Evolutionary conservation across 2,113 vertebrate genomes (phyloP).

Genomic region (Tympanuchus pallidicinctus): DNA sequence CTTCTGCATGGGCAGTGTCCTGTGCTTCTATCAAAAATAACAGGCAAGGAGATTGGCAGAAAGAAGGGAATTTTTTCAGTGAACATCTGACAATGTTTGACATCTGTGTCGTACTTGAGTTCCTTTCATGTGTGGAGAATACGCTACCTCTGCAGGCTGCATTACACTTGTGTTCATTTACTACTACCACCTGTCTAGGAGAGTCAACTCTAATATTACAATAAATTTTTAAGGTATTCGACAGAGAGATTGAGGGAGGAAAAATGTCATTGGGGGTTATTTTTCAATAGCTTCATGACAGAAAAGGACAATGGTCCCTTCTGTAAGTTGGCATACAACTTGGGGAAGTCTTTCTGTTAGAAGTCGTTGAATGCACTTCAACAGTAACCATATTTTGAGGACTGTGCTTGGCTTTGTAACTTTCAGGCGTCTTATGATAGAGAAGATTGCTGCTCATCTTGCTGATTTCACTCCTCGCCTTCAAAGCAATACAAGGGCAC

Average conservation of each 20-base stretch:
- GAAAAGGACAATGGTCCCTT: neutral
- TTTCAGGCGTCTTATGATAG: constrained; percentile 95
- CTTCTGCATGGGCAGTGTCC: neutral
- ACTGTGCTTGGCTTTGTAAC: neutral
- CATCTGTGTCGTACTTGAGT: neutral
- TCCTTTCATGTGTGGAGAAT: neutral
- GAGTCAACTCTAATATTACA: neutral
- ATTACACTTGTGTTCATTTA: neutral
- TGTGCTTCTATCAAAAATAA: neutral
- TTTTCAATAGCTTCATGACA: neutral
- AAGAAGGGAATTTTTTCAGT: neutral
- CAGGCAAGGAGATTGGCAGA: neutral
- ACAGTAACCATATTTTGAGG: neutral
- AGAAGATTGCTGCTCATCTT: constrained; percentile 97
- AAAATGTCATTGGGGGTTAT: neutral
- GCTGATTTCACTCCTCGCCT: constrained; percentile 97
- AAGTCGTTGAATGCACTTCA: neutral
- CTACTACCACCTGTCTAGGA: neutral
- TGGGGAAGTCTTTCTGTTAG: neutral
- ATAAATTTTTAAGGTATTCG: neutral
- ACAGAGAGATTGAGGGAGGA: neutral
- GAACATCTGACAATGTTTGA: neutral
- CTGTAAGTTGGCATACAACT: neutral
- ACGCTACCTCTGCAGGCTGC: neutral
- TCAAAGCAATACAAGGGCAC: constrained; percentile 96